phyloP scores from a whole-genome alignment of 1,140 invertebrate genomes.

The Pachypeltis micranthus region DNA sequence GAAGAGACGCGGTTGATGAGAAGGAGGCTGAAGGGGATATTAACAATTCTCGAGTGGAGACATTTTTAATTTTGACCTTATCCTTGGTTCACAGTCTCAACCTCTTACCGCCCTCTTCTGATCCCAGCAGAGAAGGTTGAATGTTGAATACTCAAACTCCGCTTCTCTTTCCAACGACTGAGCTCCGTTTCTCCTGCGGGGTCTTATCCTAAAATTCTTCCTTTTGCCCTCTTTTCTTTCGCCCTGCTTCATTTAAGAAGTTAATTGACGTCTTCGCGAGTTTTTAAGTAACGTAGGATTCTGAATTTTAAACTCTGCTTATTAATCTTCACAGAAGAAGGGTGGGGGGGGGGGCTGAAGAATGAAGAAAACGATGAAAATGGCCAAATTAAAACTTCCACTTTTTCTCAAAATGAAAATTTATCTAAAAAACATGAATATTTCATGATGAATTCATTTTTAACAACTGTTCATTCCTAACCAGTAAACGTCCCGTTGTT shows the following conservation, averaged over 20 bases:
- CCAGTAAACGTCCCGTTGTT: too few relatives aligned
- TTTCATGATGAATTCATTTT: too few relatives aligned
- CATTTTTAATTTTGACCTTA: slow-evolving; percentile 6
- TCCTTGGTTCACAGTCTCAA: too few relatives aligned
- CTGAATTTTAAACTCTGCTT: not conserved
- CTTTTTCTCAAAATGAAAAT: too few relatives aligned
- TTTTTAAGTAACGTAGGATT: not conserved
- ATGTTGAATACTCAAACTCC: not conserved
- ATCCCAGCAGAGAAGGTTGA: not conserved
- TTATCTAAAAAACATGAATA: too few relatives aligned
- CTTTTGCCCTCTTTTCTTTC: not conserved
- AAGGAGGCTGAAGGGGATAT: not conserved
- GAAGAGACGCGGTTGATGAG: too few relatives aligned
- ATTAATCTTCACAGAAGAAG: too few relatives aligned
- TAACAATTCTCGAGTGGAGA: slow-evolving; percentile 4
- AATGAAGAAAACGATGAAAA: too few relatives aligned
- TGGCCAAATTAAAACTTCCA: too few relatives aligned
- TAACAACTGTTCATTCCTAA: too few relatives aligned
- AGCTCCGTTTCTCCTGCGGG: not conserved
- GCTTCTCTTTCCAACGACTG: not conserved
- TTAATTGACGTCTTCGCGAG: not conserved
- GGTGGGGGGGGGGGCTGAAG: too few relatives aligned
- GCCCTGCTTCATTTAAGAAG: not conserved
- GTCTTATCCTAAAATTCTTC: not conserved
- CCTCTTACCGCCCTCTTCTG: too few relatives aligned